phyloP scores from a whole-genome alignment of 2,888 invertebrate species.

The Calameuta filiformis region DNA sequence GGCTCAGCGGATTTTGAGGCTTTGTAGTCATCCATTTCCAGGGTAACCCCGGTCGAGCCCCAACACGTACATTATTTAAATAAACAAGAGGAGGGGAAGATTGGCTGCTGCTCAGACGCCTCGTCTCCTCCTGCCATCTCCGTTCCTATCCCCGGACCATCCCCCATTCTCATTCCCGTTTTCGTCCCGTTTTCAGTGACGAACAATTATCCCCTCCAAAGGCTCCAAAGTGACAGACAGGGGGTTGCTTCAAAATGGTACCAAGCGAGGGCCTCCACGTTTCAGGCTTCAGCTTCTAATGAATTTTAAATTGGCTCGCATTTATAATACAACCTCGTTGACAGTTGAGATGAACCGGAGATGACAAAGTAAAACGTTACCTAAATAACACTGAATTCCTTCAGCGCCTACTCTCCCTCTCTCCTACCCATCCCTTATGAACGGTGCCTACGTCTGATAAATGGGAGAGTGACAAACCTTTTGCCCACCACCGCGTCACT shows the following conservation, averaged over 20 bases:
- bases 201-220: slow-evolving; percentile 62
- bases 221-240: slow-evolving; percentile 42
- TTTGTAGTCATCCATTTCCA: slow-evolving; percentile 63
- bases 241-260: slow-evolving; percentile 7
- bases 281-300: slow-evolving; percentile 52
- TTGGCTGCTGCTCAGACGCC: slow-evolving; percentile 45
- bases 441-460: not conserved
- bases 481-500: not conserved
- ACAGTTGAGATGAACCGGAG: slow-evolving; percentile 56
- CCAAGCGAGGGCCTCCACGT: slow-evolving; percentile 30
- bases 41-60: slow-evolving; percentile 29
- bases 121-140: slow-evolving; percentile 16
- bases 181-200: slow-evolving; percentile 45
- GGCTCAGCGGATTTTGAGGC: slow-evolving; percentile 52
- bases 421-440: not conserved
- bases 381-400: slow-evolving; percentile 46
- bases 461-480: not conserved
- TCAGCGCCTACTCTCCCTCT: not conserved
- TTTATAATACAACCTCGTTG: slow-evolving; percentile 61
- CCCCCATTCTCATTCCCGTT: slow-evolving; percentile 9
- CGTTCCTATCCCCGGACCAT: slow-evolving; percentile 13
- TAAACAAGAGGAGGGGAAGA: slow-evolving; percentile 59
- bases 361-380: slow-evolving; percentile 61
- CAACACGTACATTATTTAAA: slow-evolving; percentile 61
- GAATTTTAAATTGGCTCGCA: slow-evolving; percentile 65